Conservation (phyloP, 2,113 vertebrate species). For the Rhinichthys klamathensis region DNA sequence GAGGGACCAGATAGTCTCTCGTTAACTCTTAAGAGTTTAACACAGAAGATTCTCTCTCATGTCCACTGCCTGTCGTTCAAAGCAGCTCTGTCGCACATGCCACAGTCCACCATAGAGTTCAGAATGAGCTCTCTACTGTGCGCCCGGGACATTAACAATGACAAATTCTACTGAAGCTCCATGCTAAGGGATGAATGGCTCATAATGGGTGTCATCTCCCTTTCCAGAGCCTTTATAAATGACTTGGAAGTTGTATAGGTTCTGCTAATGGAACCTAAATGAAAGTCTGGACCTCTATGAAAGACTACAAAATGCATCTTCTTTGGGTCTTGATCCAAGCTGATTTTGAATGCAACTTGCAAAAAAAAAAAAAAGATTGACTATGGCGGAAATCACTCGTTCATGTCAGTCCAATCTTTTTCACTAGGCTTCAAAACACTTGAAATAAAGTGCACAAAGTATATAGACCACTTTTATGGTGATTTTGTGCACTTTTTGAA, state of each 20-base stretch:
- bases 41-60: slow-evolving; percentile 27
- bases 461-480: not conserved
- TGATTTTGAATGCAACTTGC: not conserved
- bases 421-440: not conserved
- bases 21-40: slow-evolving; percentile 6
- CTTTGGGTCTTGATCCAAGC: not conserved
- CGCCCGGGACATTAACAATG: not conserved
- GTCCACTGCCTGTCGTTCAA: slow-evolving; percentile 8
- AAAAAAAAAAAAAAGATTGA: not conserved
- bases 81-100: slow-evolving; percentile 17
- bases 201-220: not conserved
- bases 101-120: not conserved
- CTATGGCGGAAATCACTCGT: not conserved
- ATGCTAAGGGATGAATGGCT: not conserved
- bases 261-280: not conserved
- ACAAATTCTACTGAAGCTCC: not conserved
- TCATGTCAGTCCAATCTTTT: not conserved
- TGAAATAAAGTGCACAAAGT: not conserved
- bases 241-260: not conserved
- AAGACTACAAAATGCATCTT: not conserved
- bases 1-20: not conserved
- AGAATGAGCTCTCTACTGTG: slow-evolving; percentile 7
- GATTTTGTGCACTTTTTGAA: not conserved
- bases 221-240: not conserved
- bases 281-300: not conserved